Evolutionary conservation across 2,113 vertebrate species (phyloP), one percentile per base, ranked within the genome.

Genomic region (Sterna hirundo): DNA sequence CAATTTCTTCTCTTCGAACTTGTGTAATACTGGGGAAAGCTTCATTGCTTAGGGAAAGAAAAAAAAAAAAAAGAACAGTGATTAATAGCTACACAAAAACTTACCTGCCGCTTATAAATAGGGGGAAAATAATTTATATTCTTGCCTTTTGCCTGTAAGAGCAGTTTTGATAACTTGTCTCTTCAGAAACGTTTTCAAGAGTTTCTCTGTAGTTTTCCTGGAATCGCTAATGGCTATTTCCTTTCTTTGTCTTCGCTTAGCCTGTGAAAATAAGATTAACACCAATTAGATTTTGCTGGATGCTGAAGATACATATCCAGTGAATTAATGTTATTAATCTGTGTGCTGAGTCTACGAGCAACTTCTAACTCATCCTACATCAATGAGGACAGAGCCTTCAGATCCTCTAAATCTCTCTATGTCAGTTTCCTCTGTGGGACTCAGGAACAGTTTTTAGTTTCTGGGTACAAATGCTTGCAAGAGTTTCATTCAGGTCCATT

Each of bases 161-260:
- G 98, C 98, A 89, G 98, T 98, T 98, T 99, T 99, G 89, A 99
- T 97, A 60, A 98, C 98, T n/a, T 99, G 99, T 97, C 99, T 99
- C 98, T 99, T 99, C 93, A 99, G 92, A 93, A 99, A 99, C 0
- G 99, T 99, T 97, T 95, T 99, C 86, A 99, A 96, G 69, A 99
- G 98, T 86, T 99, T 99, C 83, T 99, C 99, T 51, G 98, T 97
- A 44, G 99, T 99, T 96, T 98, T 98, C 86, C 97, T 99, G 60
- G 99, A 99, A 96, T 99, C 99, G 9, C 25, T 97, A 18, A 60
- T 82, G 21, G 99, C 97, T 22, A 98, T 84, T 57, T 99, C 99
- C 95, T 99, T 99, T 93, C 98, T 98, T 80, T 99, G 99, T 90
- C 99, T 98, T 95, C 99, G 98, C 85, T 98, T 98, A 58, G 98